These are phyloP conservation scores for Bibio marci DNA, from an alignment of 2,888 invertebrate genomes.

Conservation along the genomic window DNA sequence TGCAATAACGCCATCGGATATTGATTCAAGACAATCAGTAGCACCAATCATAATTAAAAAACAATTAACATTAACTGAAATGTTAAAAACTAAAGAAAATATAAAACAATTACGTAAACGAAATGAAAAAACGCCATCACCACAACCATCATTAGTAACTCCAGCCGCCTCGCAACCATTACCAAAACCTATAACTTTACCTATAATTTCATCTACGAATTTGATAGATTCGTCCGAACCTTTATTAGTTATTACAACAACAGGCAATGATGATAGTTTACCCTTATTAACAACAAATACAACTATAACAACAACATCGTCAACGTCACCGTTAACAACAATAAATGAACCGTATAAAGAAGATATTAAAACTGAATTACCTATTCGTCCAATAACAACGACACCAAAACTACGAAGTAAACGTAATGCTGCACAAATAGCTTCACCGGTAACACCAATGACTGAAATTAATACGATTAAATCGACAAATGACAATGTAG, in stretches of 20 bases:
- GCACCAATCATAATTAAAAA: constrained; percentile 12
- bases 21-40: not conserved
- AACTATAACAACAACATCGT: constrained; percentile 4
- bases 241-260: too few species aligned
- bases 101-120: too few species aligned
- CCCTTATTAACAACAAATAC: not conserved
- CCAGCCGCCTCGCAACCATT: too few species aligned
- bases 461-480: constrained; percentile 16
- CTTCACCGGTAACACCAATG: constrained; percentile 12
- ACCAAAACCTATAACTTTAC: too few species aligned
- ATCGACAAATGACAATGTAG: constrained; percentile 20
- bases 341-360: constrained; percentile 8
- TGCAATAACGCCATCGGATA: not conserved
- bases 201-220: too few species aligned
- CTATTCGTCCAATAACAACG: constrained; percentile 18
- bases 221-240: too few species aligned
- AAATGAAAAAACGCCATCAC: too few species aligned
- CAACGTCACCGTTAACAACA: constrained; percentile 5
- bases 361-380: constrained; percentile 9
- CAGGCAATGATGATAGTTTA: too few species aligned
- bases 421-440: constrained; percentile 13
- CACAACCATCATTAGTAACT: too few species aligned
- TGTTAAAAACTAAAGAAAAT: constrained; percentile 19
- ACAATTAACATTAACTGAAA: constrained; percentile 27
- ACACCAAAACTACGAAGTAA: constrained; percentile 23